Base-by-base conservation (phyloP, 2,113 vertebrate species). In the Budorcas taxicolor region DNA sequence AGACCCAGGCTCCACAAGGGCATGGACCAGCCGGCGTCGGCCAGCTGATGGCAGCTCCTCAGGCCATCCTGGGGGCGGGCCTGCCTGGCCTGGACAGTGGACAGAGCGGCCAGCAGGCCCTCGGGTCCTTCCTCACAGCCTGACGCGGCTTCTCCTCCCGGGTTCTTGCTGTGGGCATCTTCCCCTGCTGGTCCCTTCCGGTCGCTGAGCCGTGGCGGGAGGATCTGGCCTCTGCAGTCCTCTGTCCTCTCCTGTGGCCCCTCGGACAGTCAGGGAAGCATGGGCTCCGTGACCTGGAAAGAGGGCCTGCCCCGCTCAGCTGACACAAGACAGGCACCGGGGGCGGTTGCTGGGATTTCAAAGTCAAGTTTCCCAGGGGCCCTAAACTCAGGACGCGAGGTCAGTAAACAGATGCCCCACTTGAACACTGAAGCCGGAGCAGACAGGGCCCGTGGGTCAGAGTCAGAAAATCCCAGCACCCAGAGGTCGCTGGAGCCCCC, bases 191-290 rank as follows among this genome's bases (percentile, higher is more conserved):
- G 50, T 15, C 23, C 52, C n/a, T 55, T 83, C 81, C 8, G 4
- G n/a, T 9, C 3, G 0, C 81, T 36, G 4, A 36, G 81, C 52
- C 1, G 4, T 1, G 21, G 81, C 4, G 0, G 33, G 52, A 25
- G 81, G 14, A 40, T 15, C n/a, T 40, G 52, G 81, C 52, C 81
- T 40, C 81, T 83, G 81, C 81, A 5, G 33, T 1, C 13, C 52
- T 40, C 13, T 23, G 14, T 55, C 21, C 33, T 25, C 23, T 55
- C 21, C n/a, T 25, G 52, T 2, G 7, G 52, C 81, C 13, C 21
- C 23, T 55, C 23, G 1, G 81, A 55, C 13, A 8, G 52, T 40
- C 50, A 4, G 52, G 12, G 33, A 27, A 36, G 81, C 21, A 1
- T 33, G 52, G n/a, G 33, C 52, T n/a, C 33, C 1, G 3, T 16